Conservation (phyloP, 2,797 vertebrate genomes). For the Syngnathus rostellatus region DNA sequence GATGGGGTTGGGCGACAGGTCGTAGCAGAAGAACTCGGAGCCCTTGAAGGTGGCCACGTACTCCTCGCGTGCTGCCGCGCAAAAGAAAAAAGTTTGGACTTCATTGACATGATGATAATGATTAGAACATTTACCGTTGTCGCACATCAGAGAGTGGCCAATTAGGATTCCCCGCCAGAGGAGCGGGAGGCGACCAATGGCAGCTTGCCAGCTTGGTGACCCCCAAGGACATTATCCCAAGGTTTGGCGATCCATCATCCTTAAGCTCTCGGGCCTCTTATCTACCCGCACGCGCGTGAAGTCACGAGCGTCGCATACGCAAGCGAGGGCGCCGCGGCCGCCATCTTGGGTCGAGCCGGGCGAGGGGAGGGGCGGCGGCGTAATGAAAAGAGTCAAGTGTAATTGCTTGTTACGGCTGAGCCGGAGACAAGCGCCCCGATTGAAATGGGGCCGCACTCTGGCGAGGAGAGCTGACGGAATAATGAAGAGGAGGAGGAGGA, state of each 20-base stretch:
- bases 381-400: constrained; percentile 57
- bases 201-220: constrained; percentile 58
- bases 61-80: constrained; percentile 85
- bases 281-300: constrained; percentile 39
- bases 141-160: constrained; percentile 38
- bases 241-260: constrained; percentile 62
- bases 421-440: constrained; percentile 34
- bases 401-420: constrained; percentile 58
- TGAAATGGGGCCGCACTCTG: constrained; percentile 52
- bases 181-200: constrained; percentile 45
- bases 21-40: constrained; percentile 99
- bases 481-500: constrained; percentile 36
- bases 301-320: constrained; percentile 35
- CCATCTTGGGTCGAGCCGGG: constrained; percentile 51
- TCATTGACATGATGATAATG: constrained; percentile 15
- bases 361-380: constrained; percentile 13
- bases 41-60: constrained; percentile 98
- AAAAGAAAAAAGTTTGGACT: neutral
- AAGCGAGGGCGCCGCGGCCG: constrained; percentile 52
- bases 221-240: constrained; percentile 62
- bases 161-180: constrained; percentile 49
- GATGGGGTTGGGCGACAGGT: constrained; percentile 96
- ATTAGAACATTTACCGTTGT: constrained; percentile 26
- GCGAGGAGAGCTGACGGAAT: constrained; percentile 46
- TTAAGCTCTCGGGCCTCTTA: constrained; percentile 50